Evolutionary conservation across 2,888 invertebrate species (phyloP), one percentile per base, ranked within the genome.

Genomic region (Omphaloscelis lunosa): DNA sequence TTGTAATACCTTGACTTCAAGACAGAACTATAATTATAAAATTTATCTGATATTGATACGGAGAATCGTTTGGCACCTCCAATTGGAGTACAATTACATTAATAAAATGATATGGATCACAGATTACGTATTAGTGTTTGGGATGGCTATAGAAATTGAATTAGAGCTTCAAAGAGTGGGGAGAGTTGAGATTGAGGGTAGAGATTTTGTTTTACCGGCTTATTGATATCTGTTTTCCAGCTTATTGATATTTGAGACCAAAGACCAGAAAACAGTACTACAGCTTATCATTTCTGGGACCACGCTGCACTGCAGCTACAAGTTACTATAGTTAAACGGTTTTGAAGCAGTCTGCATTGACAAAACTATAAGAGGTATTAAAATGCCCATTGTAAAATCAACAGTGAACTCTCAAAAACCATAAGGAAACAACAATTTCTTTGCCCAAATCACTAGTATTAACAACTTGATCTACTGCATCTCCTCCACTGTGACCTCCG

Each of bases 391-490:
- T n/a, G 11, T 56, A 11, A 56, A 56, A n/a, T n/a, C n/a, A n/a
- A 56, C 12, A 53, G 4, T 53, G 53, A 11, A 53, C n/a, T 12
- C 56, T 15, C 0, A 5, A 6, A 15, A 56, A 56, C 6, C 6
- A 56, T 6, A 27, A 5, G 12, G 1, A 12, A 5, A 27, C 12
- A 12, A 56, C 12, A 6, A 56, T 27, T 11, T 59, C 4, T 59
- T 8, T 27, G 9, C 23, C 12, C 8, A 9, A 12, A 59, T 58
- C 2, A 67, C 15, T 51, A 29, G 9, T 9, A 34, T 29, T 51
- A 17, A n/a, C n/a, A 39, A 58, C 17, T 86, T 80, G 74, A 78
- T 71, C 72, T 88, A 79, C 89, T 86, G 82, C 34, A 41, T 63
- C 78, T 83, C 41, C 62, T 73, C 48, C 77, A 88, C 75, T 29